Conservation (phyloP, 1,140 invertebrate genomes). For the Sarcophaga peregrina region DNA sequence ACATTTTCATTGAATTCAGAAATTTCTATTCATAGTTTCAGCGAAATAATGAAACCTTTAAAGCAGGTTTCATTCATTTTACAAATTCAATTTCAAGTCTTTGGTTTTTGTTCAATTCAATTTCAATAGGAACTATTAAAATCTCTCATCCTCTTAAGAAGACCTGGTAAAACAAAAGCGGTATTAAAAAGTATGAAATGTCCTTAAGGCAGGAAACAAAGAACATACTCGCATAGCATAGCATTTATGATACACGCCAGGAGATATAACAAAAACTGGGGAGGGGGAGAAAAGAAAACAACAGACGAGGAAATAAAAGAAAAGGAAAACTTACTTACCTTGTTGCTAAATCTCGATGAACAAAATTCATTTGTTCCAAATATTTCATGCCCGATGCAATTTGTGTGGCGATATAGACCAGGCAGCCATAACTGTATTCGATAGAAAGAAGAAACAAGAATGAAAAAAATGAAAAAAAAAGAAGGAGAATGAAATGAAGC, state of each 20-base stretch:
- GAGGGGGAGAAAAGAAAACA: too few species aligned
- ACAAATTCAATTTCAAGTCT: too few species aligned
- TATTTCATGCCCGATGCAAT: conserved; percentile 89
- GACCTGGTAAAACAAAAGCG: too few species aligned
- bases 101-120: too few species aligned
- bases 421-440: conserved; percentile 73
- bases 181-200: neutral
- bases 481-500: conserved; percentile 12
- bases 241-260: neutral
- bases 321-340: conserved; percentile 68
- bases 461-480: neutral
- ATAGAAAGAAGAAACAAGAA: neutral
- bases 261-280: neutral
- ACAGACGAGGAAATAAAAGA: neutral
- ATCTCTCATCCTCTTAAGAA: too few species aligned
- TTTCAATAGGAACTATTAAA: too few species aligned
- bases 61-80: too few species aligned
- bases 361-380: conserved; percentile 81
- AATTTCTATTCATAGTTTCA: too few species aligned
- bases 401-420: conserved; percentile 81
- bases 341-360: conserved; percentile 84
- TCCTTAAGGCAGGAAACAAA: neutral
- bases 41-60: too few species aligned
- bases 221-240: neutral
- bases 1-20: too few species aligned